phyloP scores from a whole-genome alignment of 2,888 invertebrate genomes.

The Stictocephala bisonia region DNA sequence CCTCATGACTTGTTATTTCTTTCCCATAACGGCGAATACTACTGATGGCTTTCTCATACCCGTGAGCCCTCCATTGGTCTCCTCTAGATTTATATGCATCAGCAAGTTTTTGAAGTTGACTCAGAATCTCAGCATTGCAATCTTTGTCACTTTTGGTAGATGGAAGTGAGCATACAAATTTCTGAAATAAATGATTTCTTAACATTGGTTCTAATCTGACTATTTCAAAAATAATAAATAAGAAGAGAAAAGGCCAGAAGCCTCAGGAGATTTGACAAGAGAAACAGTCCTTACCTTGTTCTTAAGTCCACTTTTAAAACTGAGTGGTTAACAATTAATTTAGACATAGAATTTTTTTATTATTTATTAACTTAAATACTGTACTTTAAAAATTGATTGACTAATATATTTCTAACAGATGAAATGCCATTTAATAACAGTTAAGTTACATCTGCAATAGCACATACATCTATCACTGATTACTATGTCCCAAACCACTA shows the following conservation, averaged over 20 bases:
- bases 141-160: conserved; percentile 58
- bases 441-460: too few relatives aligned
- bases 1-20: conserved; percentile 64
- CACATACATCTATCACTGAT: too few relatives aligned
- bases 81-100: conserved; percentile 65
- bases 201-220: background rate
- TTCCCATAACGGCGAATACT: conserved; percentile 63
- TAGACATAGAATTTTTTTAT: too few relatives aligned
- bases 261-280: too few relatives aligned
- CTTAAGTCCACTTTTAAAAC: too few relatives aligned
- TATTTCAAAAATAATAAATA: background rate
- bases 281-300: too few relatives aligned
- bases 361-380: background rate
- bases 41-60: conserved; percentile 66
- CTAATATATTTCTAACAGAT: too few relatives aligned
- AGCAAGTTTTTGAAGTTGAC: conserved; percentile 65
- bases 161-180: conserved; percentile 50
- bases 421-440: too few relatives aligned
- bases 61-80: conserved; percentile 66
- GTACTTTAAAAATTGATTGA: background rate
- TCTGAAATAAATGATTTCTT: conserved; percentile 44
- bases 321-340: too few relatives aligned
- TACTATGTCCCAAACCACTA: too few relatives aligned
- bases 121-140: conserved; percentile 60
- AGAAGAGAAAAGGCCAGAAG: too few relatives aligned